A percentile compares a stretch with the other conserved stretches of the same genome.
Evolutionary conservation across 2,888 invertebrate genomes (phyloP).

Genomic region (Aphidoletes aphidimyza): DNA sequence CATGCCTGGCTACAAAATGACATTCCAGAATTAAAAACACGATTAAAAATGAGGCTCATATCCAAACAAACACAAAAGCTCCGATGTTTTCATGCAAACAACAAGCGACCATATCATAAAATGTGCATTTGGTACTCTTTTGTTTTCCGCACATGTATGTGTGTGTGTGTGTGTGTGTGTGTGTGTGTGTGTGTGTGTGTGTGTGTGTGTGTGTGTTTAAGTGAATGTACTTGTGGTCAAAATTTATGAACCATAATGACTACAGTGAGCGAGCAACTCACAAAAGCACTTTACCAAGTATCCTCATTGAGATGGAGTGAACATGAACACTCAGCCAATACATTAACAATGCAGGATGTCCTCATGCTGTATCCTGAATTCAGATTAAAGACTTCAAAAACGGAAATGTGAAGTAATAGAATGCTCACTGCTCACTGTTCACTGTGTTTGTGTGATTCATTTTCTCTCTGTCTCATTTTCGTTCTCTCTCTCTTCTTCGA

Average conservation of each 20-base stretch:
- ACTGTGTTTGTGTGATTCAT: neutral
- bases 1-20: too few relatives aligned
- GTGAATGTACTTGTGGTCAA: conserved; percentile 49
- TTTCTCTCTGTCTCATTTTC: neutral
- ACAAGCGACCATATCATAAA: too few relatives aligned
- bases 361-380: conserved; percentile 46
- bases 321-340: conserved; percentile 43
- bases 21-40: too few relatives aligned
- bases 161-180: too few relatives aligned
- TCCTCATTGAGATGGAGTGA: conserved; percentile 42
- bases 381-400: conserved; percentile 46
- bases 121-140: too few relatives aligned
- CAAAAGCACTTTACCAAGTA: conserved; percentile 29
- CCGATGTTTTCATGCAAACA: too few relatives aligned
- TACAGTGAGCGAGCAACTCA: conserved; percentile 16
- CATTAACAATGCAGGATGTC: conserved; percentile 48
- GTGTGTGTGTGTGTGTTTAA: conserved; percentile 2
- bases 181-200: too few relatives aligned
- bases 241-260: conserved; percentile 51
- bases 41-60: too few relatives aligned
- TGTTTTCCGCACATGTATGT: too few relatives aligned
- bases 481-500: neutral
- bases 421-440: neutral
- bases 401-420: conserved; percentile 18
- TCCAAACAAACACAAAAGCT: too few relatives aligned